Base-by-base conservation (phyloP, 2,797 vertebrate species). In the Megaceryle alcyon region DNA sequence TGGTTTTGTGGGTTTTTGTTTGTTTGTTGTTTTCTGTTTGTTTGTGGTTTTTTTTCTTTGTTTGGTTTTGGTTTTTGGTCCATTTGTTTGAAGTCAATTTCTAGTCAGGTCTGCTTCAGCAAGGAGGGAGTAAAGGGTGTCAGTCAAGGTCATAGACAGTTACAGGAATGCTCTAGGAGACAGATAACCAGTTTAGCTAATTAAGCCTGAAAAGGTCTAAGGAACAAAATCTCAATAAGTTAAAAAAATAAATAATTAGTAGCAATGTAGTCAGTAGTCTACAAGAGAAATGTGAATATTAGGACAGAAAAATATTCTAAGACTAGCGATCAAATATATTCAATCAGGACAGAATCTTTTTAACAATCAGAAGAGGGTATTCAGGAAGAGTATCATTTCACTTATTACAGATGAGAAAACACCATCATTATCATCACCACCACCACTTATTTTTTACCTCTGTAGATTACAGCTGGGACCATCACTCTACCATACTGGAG, bases 61-160 rank as follows among this genome's bases (percentile, higher is more conserved):
- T 35, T 35, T 35, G 35, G 35, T 35, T 35, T 35, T 35, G 35
- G 35, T 35, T 35, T 23, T 14, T 12, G 1, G n/a, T 21, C 4
- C 8, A 25, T 49, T 79, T 64, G 7, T 90, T 85, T 93, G 65
- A 97, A 91, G 56, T 33, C 14, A 59, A 61, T 49, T 81, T 23
- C 88, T 85, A 80, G 61, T 53, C 56, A 89, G 65, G 41, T 66
- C 53, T 83, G 66, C n/a, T 33, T 75, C 63, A 88, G 33, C 33
- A 72, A 57, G 56, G 48, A 70, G n/a, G 63, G 35, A 76, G 25
- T 61, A 49, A 78, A 13, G 20, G 10, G 9, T 60, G 83, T 82
- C 79, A 94, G n/a, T 14, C 64, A 82, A 86, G 89, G 96, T 94
- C 86, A 96, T 5, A 80, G 65, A 19, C 48, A 94, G 82, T 94